phyloP scores from a whole-genome alignment of 2,888 invertebrate genomes.

The Heliconius sara region DNA sequence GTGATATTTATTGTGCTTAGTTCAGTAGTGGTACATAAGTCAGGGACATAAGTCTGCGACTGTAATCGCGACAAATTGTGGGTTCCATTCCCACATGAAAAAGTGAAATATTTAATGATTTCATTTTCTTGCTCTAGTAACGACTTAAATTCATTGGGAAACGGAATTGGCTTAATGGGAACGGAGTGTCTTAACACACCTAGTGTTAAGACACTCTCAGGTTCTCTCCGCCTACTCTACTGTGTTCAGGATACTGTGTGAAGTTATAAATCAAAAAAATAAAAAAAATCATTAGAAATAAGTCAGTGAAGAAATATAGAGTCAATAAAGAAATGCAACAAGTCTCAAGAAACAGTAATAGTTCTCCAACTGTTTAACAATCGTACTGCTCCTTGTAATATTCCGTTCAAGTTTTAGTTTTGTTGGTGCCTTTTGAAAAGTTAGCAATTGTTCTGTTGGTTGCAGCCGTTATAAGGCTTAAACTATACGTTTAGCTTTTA shows the following conservation, averaged over 20 bases:
- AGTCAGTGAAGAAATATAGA: slow-evolving; percentile 13
- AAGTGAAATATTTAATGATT: no score
- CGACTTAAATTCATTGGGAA: no score
- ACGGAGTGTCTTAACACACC: no score
- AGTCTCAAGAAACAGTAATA: slow-evolving; percentile 16
- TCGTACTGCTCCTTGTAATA: slow-evolving; percentile 4
- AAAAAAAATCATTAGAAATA: background rate
- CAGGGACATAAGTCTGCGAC: no score
- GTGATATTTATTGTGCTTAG: no score
- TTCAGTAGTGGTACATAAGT: no score
- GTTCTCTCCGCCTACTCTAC: background rate
- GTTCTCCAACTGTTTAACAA: slow-evolving; percentile 15
- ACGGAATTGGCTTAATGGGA: no score
- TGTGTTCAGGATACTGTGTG: no score
- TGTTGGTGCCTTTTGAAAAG: slow-evolving; percentile 13
- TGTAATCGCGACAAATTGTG: no score
- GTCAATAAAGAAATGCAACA: slow-evolving; percentile 27
- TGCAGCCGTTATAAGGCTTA: background rate
- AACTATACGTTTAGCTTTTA: slow-evolving; percentile 3
- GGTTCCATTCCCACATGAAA: no score
- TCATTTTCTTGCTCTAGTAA: no score
- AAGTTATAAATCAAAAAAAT: background rate
- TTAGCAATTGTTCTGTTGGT: slow-evolving; percentile 22
- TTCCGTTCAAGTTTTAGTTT: slow-evolving; percentile 17
- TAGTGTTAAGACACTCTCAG: background rate